Evolutionary conservation across 2,888 invertebrate species (phyloP).

Genomic region (Drosophila picticornis): DNA sequence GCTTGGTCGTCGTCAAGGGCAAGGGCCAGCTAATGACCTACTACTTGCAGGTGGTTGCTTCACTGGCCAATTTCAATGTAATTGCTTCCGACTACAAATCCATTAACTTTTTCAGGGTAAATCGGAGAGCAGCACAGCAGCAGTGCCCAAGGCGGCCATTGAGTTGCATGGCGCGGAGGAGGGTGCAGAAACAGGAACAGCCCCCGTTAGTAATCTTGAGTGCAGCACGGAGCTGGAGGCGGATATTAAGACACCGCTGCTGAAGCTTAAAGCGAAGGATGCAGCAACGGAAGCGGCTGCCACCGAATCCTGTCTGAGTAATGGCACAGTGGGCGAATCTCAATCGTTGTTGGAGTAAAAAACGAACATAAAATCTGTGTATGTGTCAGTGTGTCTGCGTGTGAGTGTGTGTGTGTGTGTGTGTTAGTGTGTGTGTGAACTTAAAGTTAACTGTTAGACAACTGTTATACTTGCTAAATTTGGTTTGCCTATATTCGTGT

Average conservation of each 20-base stretch:
- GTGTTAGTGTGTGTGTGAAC: slow-evolving; percentile 11
- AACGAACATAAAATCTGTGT: neutral
- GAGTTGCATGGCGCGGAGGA: slow-evolving; percentile 56
- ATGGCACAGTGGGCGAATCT: slow-evolving; percentile 67
- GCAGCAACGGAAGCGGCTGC: slow-evolving; percentile 29
- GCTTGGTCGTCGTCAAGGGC: slow-evolving; percentile 97
- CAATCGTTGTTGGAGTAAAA: slow-evolving; percentile 67
- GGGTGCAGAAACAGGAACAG: neutral
- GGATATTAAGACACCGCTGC: slow-evolving; percentile 82
- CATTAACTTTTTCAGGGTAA: slow-evolving; percentile 61
- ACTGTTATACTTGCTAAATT: slow-evolving; percentile 68
- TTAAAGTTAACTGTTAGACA: slow-evolving; percentile 59
- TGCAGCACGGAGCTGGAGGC: slow-evolving; percentile 66
- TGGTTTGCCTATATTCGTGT: slow-evolving; percentile 67
- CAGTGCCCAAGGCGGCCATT: slow-evolving; percentile 53
- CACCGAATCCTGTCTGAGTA: slow-evolving; percentile 46
- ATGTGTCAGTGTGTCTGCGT: slow-evolving; percentile 2
- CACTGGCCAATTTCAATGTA: neutral
- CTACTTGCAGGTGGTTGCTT: slow-evolving; percentile 90
- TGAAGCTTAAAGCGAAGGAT: slow-evolving; percentile 73
- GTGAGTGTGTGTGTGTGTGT: slow-evolving; percentile 14
- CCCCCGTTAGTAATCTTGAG: slow-evolving; percentile 41
- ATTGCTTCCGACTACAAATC: neutral
- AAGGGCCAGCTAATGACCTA: slow-evolving; percentile 98
- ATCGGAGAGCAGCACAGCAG: slow-evolving; percentile 53